phyloP scores from a whole-genome alignment of 2,113 vertebrate genomes.

The Promerops cafer region DNA sequence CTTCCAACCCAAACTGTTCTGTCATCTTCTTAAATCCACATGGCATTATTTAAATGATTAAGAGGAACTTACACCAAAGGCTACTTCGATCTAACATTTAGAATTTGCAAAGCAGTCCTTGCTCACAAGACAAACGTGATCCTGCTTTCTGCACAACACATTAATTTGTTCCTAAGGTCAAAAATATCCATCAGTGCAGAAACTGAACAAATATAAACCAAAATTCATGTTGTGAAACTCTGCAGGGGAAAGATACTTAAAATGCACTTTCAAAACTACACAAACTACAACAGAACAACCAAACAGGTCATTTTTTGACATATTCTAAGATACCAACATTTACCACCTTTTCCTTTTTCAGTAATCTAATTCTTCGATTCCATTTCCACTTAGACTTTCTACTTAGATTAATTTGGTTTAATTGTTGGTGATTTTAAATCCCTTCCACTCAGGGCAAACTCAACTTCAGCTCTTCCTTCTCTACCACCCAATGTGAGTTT shows the following conservation, averaged over 20 bases:
- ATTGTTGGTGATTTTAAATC: background rate
- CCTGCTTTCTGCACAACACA: background rate
- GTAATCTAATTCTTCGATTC: background rate
- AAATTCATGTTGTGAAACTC: background rate
- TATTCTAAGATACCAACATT: background rate
- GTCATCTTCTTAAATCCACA: background rate
- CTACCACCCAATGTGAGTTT: background rate
- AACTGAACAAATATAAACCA: background rate
- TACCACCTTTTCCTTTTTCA: background rate
- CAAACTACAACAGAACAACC: background rate
- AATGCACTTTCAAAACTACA: background rate
- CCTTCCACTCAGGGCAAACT: background rate
- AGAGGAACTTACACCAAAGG: background rate
- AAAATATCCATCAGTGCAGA: background rate
- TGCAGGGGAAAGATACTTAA: background rate
- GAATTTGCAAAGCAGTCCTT: background rate
- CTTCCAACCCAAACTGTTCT: background rate
- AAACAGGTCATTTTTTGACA: background rate
- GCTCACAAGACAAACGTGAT: background rate
- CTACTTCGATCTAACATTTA: background rate
- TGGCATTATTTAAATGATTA: background rate
- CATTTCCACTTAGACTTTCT: background rate
- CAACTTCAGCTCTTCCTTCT: background rate
- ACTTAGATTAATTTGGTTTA: background rate
- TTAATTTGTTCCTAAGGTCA: background rate